Base-by-base conservation (phyloP, 2,888 invertebrate genomes). In the Tetranychus truncatus region DNA sequence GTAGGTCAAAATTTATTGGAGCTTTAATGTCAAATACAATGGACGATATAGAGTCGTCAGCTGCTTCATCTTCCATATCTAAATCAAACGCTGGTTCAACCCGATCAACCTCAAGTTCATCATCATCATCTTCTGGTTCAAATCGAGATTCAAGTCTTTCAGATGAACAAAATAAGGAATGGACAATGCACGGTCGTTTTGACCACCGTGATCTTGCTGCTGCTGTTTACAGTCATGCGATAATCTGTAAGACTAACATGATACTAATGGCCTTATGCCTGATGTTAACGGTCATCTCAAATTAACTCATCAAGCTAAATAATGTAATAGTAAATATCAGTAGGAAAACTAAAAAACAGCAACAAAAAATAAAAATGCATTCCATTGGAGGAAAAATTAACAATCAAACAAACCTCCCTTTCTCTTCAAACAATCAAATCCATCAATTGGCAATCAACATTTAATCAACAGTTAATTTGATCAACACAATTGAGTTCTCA, bases 161-260 rank as follows among this genome's bases (percentile, higher is more conserved):
- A 21, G 69, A 21, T 21, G 55, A 55, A 55, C 8, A 67, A 9
- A n/a, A 67, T 21, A 69, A 69, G 8, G 69, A 69, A 24, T 69
- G 69, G 69, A 69, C 69, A 7, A 69, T 69, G 11, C 69, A 69
- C 20, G 69, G 69, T 69, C n/a, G 69, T 24, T 69, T 69, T 24
- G 21, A 69, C 8, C 69, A 69, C 8, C 21, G 34, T 69, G 69
- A 69, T 21, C 21, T 24, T 69, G 69, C 69, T 24, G 69, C 20
- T 15, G 34, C 20, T 69, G 69, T 24, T 69, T 69, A 69, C 69
- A 69, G 69, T 69, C 69, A 69, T 24, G 20, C 69, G 69, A 20
- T 69, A 69, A 69, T 69, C 72, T 72, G 72, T 72, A 72, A 72
- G 72, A 72, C 72, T 72, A 72, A 72, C 72, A 24, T 72, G 46